Evolutionary conservation across 1,140 invertebrate genomes (phyloP), one percentile per base, ranked within the genome.

Genomic region (Drosophila lini): DNA sequence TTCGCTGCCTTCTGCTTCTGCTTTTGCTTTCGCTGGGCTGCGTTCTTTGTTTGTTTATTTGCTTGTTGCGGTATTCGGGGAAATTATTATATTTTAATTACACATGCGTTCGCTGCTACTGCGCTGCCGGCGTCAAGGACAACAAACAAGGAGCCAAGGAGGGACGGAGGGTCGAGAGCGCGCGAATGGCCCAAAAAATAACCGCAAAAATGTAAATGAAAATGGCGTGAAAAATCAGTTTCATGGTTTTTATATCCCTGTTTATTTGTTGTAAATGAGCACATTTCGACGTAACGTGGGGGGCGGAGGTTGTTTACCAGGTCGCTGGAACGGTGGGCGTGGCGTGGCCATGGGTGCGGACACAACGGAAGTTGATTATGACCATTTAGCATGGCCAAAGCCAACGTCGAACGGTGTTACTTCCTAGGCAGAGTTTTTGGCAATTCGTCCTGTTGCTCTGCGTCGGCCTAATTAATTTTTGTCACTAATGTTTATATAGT

Each of bases 1-100:
- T 75, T 75, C 41, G n/a, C 71, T 52, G 44, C 42, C 42, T 36
- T 59, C 28, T 73, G 47, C 59, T 62, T 44, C 38, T 47, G 62
- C 48, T 75, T 56, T 65, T 57, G 52, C 59, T 44, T 70, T 64
- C 40, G 44, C 59, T 57, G 44, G 25, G 25, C 42, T 69, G 57
- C 40, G 57, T 56, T 71, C 50, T 78, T 77, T 53, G 73, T 61
- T 65, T 71, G 61, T 78, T 83, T 60, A 75, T 75, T 70, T 65
- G 63, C 67, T 71, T 71, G 69, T 71, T 71, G 74, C 73, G 73
- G 74, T 60, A 61, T 64, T 84, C 50, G 62, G 61, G 45, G 71
- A 88, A 89, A 88, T 89, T 89, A 89, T 89, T 89, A 89, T 89
- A 89, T 89, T 89, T 89, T 89, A 89, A 89, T 89, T 89, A 89